Evolutionary conservation across 2,113 vertebrate species (phyloP).

Genomic region (Symphodus melops): DNA sequence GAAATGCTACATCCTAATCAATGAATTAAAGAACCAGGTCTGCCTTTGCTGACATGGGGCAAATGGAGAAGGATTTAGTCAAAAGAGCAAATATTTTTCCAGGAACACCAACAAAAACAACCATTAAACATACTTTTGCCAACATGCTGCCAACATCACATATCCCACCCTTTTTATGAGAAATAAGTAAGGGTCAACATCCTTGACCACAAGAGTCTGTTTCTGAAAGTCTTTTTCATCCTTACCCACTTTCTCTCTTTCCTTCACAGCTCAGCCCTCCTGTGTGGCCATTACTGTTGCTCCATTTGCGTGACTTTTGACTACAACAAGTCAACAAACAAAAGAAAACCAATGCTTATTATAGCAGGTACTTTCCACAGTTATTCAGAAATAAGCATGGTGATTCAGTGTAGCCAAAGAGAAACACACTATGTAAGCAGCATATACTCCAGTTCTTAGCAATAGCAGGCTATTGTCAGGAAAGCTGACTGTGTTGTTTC

Average conservation of each 20-base stretch:
- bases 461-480: conserved; percentile 42
- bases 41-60: conserved; percentile 6
- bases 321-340: conserved; percentile 76
- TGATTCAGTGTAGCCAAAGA: conserved; percentile 71
- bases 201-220: conserved; percentile 21
- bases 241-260: conserved; percentile 15
- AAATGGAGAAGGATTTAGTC: neutral
- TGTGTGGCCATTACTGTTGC: conserved; percentile 72
- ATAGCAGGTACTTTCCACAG: conserved; percentile 82
- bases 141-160: conserved; percentile 46
- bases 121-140: conserved; percentile 7
- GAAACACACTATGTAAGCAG: conserved; percentile 70
- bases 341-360: conserved; percentile 70
- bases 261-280: conserved; percentile 52
- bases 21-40: conserved; percentile 15
- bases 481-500: conserved; percentile 64
- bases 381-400: conserved; percentile 75
- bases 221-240: conserved; percentile 14
- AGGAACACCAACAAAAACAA: conserved; percentile 14
- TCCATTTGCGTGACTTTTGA: conserved; percentile 62
- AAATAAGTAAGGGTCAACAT: conserved; percentile 45
- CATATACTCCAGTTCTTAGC: conserved; percentile 53
- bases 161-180: conserved; percentile 49
- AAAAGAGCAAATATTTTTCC: conserved; percentile 4
- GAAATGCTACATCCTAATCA: conserved; percentile 3